phyloP scores from a whole-genome alignment of 2,113 vertebrate species.

The Galbula dea region DNA sequence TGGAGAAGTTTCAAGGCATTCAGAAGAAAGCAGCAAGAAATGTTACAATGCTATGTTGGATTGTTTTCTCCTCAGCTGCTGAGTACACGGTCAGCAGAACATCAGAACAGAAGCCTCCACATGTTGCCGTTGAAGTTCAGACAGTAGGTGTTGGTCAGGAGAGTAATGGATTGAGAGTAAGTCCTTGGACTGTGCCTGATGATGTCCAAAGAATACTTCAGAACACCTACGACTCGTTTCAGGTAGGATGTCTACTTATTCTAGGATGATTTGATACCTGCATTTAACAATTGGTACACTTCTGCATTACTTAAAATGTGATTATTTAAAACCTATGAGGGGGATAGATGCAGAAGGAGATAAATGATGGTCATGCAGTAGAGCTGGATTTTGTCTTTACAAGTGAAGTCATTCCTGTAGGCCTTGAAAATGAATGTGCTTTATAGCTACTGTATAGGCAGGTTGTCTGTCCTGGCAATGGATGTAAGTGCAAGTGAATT shows the following conservation, averaged over 20 bases:
- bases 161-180: constrained; percentile 59
- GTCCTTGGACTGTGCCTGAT: constrained; percentile 73
- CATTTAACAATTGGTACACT: background rate
- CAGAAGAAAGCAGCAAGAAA: background rate
- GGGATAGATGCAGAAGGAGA: background rate
- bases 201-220: constrained; percentile 67
- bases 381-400: background rate
- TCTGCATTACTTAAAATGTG: background rate
- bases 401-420: background rate
- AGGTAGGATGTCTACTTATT: constrained; percentile 14
- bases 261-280: background rate
- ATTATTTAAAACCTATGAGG: background rate
- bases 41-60: background rate
- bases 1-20: background rate
- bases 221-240: background rate
- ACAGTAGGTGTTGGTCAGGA: background rate
- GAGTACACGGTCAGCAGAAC: background rate
- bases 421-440: background rate
- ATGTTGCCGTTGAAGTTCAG: background rate
- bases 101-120: background rate
- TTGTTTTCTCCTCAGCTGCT: constrained; percentile 41
- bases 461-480: background rate
- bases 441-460: background rate
- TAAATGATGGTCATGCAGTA: background rate
- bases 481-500: background rate